Conservation (phyloP, 2,113 vertebrate genomes). For the Willisornis vidua region DNA sequence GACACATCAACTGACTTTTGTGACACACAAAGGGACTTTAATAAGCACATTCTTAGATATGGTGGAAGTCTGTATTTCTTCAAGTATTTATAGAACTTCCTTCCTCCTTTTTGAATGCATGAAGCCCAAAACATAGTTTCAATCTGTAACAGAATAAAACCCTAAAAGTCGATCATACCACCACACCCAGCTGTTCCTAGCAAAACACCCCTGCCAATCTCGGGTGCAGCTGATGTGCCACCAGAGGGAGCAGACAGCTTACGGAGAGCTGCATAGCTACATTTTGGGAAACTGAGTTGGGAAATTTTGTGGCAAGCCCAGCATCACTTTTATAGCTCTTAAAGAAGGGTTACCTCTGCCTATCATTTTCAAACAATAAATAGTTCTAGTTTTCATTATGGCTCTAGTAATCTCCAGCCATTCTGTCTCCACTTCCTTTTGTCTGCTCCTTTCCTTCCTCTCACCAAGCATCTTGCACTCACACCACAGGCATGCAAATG, state of each 20-base stretch:
- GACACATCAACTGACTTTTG: background rate
- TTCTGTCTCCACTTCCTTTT: background rate
- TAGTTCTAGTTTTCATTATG: background rate
- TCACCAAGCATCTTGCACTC: background rate
- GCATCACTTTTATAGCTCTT: background rate
- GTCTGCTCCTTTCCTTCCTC: slow-evolving; percentile 20
- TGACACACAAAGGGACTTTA: background rate
- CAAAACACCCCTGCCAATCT: background rate
- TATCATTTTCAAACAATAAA: background rate
- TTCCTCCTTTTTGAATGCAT: background rate
- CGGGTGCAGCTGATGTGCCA: background rate
- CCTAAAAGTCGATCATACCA: background rate
- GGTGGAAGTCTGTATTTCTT: background rate
- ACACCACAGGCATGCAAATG: slow-evolving; percentile 15
- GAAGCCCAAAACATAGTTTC: background rate
- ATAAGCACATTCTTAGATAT: background rate
- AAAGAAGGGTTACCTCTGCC: background rate
- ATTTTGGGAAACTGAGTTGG: background rate
- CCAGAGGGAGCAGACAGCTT: slow-evolving; percentile 46
- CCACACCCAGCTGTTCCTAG: background rate
- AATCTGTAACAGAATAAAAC: background rate
- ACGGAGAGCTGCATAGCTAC: background rate
- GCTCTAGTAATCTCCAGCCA: background rate
- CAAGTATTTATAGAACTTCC: background rate
- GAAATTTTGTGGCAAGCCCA: background rate